Evolutionary conservation across 2,888 invertebrate species (phyloP).

Genomic region (Ennomos quercinarius): DNA sequence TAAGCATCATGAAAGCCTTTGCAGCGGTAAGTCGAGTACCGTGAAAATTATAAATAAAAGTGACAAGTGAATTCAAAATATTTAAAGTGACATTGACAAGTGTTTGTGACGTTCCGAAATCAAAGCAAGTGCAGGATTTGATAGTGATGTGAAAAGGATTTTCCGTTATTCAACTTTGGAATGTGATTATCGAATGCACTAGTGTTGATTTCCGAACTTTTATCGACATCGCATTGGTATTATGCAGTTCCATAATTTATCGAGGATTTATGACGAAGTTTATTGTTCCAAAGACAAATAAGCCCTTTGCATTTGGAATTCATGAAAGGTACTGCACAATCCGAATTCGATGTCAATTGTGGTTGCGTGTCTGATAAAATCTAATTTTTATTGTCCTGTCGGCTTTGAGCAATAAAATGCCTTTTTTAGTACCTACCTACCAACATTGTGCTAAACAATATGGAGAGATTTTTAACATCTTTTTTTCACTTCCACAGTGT

Average conservation of each 20-base stretch:
- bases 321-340: constrained; percentile 37
- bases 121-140: constrained; percentile 59
- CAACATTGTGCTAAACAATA: not conserved
- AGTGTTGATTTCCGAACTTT: constrained; percentile 47
- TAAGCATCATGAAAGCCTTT: constrained; percentile 83
- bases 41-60: constrained; percentile 54
- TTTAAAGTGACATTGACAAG: constrained; percentile 55
- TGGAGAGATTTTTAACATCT: no score
- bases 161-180: constrained; percentile 33
- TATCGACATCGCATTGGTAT: constrained; percentile 30
- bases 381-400: constrained; percentile 30
- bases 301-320: constrained; percentile 32
- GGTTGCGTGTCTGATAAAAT: constrained; percentile 34
- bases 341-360: constrained; percentile 33
- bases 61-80: constrained; percentile 44
- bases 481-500: no score
- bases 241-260: constrained; percentile 17
- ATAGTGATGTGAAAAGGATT: constrained; percentile 36
- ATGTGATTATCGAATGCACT: constrained; percentile 40
- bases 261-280: constrained; percentile 25
- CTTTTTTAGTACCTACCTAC: not conserved
- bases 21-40: constrained; percentile 82
- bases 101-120: constrained; percentile 77
- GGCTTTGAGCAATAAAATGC: constrained; percentile 4
- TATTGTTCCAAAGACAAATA: constrained; percentile 15